Conservation (phyloP, 2,888 invertebrate genomes). For the Pollenia amentaria region DNA sequence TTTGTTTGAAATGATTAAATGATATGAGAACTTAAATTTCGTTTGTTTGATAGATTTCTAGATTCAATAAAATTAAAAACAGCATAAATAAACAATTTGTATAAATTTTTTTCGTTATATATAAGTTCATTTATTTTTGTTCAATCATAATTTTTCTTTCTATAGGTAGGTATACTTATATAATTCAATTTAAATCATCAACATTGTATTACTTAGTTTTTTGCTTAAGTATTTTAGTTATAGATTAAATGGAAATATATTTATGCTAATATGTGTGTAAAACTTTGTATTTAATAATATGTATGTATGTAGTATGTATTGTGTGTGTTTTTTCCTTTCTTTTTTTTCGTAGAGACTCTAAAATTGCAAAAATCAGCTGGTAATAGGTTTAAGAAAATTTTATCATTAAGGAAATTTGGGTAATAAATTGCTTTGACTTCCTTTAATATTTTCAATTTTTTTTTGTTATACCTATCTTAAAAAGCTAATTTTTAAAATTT, state of each 20-base stretch:
- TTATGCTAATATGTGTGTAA: conserved; percentile 46
- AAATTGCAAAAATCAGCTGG: not conserved
- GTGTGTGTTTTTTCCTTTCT: conserved; percentile 76
- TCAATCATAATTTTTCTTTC: conserved; percentile 53
- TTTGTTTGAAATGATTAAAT: conserved; percentile 26
- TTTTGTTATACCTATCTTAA: too few species aligned
- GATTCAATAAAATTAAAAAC: conserved; percentile 29
- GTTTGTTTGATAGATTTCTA: not conserved
- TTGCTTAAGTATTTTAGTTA: conserved; percentile 55
- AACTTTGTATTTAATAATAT: conserved; percentile 68
- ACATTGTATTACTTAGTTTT: conserved; percentile 76
- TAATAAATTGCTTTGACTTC: not conserved
- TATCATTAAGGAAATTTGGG: not conserved
- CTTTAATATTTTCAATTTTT: too few species aligned
- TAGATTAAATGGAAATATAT: conserved; percentile 61
- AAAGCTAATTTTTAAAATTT: conserved; percentile 5
- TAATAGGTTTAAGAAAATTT: conserved; percentile 8
- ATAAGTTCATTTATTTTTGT: conserved; percentile 72
- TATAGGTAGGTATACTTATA: conserved; percentile 48
- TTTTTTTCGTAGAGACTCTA: conserved; percentile 27
- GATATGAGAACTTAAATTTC: conserved; percentile 63
- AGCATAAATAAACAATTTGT: conserved; percentile 52
- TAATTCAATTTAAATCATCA: conserved; percentile 77
- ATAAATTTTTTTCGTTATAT: conserved; percentile 64
- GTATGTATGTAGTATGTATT: conserved; percentile 77